Base-by-base conservation (phyloP, 2,797 vertebrate genomes). In the Acanthis flammea region DNA sequence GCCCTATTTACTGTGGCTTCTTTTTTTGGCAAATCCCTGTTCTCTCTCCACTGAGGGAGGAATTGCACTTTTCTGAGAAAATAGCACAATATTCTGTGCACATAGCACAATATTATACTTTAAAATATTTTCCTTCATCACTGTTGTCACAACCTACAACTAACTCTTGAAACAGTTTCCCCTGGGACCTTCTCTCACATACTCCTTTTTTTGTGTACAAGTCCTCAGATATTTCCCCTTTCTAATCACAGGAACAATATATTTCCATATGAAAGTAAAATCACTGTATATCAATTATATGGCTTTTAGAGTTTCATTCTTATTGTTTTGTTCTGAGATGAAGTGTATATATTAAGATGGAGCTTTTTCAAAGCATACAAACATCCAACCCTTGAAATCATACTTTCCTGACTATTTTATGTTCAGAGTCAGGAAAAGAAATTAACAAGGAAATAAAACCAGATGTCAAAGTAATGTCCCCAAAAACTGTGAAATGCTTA, bases 391-490 rank as follows among this genome's bases (percentile, higher is more conserved):
- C 86, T 91, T 90, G 76, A 94, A 95, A 86, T 60, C 60, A 82
- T 60, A 35, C 24, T 95, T 94, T 94, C 33, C 77, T 80, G 54
- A 93, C 54, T 81, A 85, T 94, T 92, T 94, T 66, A 60, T 53
- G 50, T 87, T 86, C 57, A 45, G 51, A 92, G 58, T 95, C 61
- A 39, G 88, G 87, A 91, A 83, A 92, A 86, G 10, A 72, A 95
- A 95, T 94, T 94, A 96, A 92, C 28, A 70, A 72, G 50, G 73
- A 96, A 97, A 96, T 86, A 92, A 95, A 97, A 96, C 62, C 90
- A 96, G 91, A 97, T 96, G 89, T 95, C 76, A 84, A 28, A 87
- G 37, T 44, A 37, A 72, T 57, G 84, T 92, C 67, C 45, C 31
- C 10, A 22, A 94, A 97, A 96, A 54, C 75, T 86, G 53, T 93